Evolutionary conservation across 2,888 invertebrate genomes (phyloP), one percentile per base, ranked within the genome.

Genomic region (Tetranychus truncatus): DNA sequence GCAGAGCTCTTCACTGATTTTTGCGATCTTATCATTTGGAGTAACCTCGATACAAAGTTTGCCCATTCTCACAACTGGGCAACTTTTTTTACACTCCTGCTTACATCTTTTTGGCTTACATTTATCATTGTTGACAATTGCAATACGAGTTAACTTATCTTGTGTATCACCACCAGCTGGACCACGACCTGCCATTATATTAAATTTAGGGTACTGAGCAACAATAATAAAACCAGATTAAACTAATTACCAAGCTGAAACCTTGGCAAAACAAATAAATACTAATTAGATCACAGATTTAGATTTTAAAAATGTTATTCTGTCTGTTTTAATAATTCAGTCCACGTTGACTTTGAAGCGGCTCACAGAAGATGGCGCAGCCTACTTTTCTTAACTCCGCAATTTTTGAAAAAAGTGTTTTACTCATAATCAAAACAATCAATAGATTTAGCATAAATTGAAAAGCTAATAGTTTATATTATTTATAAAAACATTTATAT

Each of bases 51-150:
- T 99, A 83, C 99, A 99, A 67, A 97, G 87, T 81, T 79, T 80
- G 82, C 97, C 99, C 94, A 96, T 96, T 79, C 97, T 88, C 77
- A 96, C 96, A 76, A 99, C 97, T 1, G 99, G 99, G 84, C 99
- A 99, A 75, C 93, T 92, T 82, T 94, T 92, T 83, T 99, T 99
- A 85, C 99, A 99, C 82, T 97, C 96, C 84, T 97, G 96, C 76
- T 95, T 89, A 85, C 99, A 99, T 87, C 96, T 87, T 84, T 99
- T 99, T 1, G 99, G 99, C 84, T 99, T 99, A 84, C 99, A 99
- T 82, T 95, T 93, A 85, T 99, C 99, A 79, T 90, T 89, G 84
- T 92, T 96, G 78, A 97, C 95, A 81, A 97, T 96, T 78, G 97
- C 96, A 83, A 97, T 96, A 85, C 96, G 89, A 75, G 95, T 97